These are phyloP conservation scores for Pteropus rufus DNA, from an alignment of 2,797 vertebrate species.

Conservation along the genomic window DNA sequence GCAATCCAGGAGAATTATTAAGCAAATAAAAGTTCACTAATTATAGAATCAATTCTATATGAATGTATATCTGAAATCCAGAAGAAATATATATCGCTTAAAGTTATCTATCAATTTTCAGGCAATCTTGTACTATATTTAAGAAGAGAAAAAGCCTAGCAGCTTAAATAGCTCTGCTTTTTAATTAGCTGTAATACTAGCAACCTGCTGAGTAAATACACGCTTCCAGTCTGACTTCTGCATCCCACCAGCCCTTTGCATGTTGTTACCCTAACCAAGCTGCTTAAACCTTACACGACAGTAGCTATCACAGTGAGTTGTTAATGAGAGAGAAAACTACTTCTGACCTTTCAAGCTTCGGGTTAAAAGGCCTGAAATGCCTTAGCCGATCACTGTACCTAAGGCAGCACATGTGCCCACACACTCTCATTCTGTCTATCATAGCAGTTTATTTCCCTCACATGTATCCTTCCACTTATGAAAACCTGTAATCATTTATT, in stretches of 20 bases:
- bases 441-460: neutral
- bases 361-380: neutral
- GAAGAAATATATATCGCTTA: neutral
- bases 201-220: neutral
- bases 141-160: neutral
- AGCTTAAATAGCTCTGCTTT: neutral
- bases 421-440: neutral
- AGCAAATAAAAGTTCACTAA: slow-evolving; percentile 29
- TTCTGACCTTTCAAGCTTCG: neutral
- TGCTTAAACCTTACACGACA: neutral
- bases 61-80: neutral
- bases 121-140: neutral
- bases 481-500: neutral
- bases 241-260: neutral
- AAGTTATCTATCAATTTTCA: slow-evolving; percentile 6
- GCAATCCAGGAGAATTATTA: slow-evolving; percentile 32
- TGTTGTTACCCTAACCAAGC: neutral
- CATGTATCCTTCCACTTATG: neutral
- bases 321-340: neutral
- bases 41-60: slow-evolving; percentile 23
- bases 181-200: slow-evolving; percentile 1
- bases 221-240: neutral
- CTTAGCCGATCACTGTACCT: neutral
- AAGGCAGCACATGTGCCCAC: neutral
- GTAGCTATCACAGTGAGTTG: neutral